Evolutionary conservation across 2,113 vertebrate genomes (phyloP), one percentile per base, ranked within the genome.

Genomic region (Ornithorhynchus anatinus): DNA sequence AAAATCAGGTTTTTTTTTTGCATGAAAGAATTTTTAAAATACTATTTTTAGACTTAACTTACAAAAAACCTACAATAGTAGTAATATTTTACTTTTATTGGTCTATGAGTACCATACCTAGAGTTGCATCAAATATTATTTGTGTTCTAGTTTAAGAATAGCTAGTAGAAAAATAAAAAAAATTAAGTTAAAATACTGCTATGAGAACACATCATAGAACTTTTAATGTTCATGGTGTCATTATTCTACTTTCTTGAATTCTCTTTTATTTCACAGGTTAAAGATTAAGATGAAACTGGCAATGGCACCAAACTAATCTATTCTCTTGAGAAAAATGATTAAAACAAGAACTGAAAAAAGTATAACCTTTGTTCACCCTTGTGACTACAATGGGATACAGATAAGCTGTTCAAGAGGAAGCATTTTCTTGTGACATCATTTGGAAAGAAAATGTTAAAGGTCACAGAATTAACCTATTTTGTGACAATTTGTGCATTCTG

Each of bases 231-330:
- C 66, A 60, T 10, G 58, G 4, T 58, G n/a, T 4, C 10, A 52
- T 75, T 69, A 25, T 48, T 36, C 13, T 29, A 27, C 25, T 52
- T 36, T 53, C 53, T 54, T 39, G 33, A 70, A 53, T 31, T 47
- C 43, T 32, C 25, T 50, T 36, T 63, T 47, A 68, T 74, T 50
- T 71, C 32, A 16, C 13, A 64, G 31, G 59, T 32, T 12, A 57
- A 75, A 60, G 38, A 71, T 35, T 39, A 60, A 40, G 5, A 20
- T 47, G 57, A 67, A 42, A 74, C 17, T 40, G 31, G 47, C 27
- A 72, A 67, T 47, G 22, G 10, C 65, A 84, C 11, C 4, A 35
- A 65, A 57, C 13, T 54, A 68, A 72, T 77, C 35, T 29, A 5
- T 72, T 51, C 11, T 59, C 5, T 44, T 59, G 35, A 69, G 20